Evolutionary conservation across 2,113 vertebrate species (phyloP), one percentile per base, ranked within the genome.

Genomic region (Regulus satrapa): DNA sequence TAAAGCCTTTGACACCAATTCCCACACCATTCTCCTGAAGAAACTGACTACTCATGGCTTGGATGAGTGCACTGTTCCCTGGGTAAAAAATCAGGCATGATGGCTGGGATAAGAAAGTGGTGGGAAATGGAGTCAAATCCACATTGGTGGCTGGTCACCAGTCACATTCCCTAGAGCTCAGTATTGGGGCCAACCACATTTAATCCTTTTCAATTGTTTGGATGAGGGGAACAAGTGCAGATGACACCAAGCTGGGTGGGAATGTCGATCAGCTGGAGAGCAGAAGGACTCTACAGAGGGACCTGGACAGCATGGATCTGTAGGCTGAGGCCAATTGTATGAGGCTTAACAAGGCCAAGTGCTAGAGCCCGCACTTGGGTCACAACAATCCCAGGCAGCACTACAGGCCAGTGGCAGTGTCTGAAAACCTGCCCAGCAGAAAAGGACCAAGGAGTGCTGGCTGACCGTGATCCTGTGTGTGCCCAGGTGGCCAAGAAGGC

Each of bases 401-500:
- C 25, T 31, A 12, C 9, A 48, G 41, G 14, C 19, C 2, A 1
- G 8, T 14, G 17, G 1, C 51, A 64, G 56, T 32, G 31, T 0
- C 31, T 64, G 6, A 25, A 15, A 79, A 88, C 34, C 6, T 49
- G 49, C 34, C 34, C 1, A 3, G 17, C 1, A 3, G 25, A 34
- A 72, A 71, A 48, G 14, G 7, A 41, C 5, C 25, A 31, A 18
- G 6, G 5, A 0, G 4, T 32, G 49, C 26, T 36, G 9, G 14
- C 10, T 9, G 20, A 6, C 0, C 71, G 3, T 15, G 20, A 72
- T 0, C 34, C 58, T 36, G 58, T 0, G 1, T 48, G 48, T 41
- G 64, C 20, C 40, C 48, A 79, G 41, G 34, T 12, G 25, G 11
- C 34, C 49, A 34, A 71, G 40, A 31, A 48, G 9, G 29, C 7